Percentiles rank a stretch among this genome's conserved stretches.
Conservation (phyloP, 2,113 vertebrate genomes). For the Xerus inauris region DNA sequence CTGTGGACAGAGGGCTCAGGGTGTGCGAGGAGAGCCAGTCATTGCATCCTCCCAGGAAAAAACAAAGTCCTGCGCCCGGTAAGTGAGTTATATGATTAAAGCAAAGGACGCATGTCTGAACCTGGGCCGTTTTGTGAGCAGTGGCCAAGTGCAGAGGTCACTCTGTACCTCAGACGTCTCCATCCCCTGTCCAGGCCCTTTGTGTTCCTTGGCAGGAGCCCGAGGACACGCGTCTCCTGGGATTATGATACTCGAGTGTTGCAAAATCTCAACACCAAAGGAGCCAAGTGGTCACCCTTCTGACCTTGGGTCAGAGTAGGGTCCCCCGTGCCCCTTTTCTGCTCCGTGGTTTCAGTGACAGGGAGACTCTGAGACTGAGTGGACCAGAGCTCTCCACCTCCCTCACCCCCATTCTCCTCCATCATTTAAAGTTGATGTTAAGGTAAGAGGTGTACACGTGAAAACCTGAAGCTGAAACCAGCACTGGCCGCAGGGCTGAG, state of each 20-base stretch:
- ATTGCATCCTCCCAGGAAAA: neutral
- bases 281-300: neutral
- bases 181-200: neutral
- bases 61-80: neutral
- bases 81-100: neutral
- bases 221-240: neutral
- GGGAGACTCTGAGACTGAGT: neutral
- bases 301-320: neutral
- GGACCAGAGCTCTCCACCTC: neutral
- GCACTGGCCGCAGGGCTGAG: neutral
- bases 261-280: neutral
- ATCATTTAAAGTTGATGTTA: neutral
- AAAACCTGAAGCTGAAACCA: neutral
- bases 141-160: neutral
- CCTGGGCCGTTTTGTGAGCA: neutral
- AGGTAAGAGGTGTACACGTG: neutral
- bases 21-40: neutral
- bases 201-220: conserved; percentile 11
- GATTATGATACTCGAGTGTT: neutral
- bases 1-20: neutral
- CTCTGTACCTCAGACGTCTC: fast-evolving
- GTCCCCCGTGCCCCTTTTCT: fast-evolving
- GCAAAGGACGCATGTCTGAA: fast-evolving
- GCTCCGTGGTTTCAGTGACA: neutral
- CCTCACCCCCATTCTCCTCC: neutral